Evolutionary conservation across 2,113 vertebrate species (phyloP).

Genomic region (Phrynocephalus versicolor): DNA sequence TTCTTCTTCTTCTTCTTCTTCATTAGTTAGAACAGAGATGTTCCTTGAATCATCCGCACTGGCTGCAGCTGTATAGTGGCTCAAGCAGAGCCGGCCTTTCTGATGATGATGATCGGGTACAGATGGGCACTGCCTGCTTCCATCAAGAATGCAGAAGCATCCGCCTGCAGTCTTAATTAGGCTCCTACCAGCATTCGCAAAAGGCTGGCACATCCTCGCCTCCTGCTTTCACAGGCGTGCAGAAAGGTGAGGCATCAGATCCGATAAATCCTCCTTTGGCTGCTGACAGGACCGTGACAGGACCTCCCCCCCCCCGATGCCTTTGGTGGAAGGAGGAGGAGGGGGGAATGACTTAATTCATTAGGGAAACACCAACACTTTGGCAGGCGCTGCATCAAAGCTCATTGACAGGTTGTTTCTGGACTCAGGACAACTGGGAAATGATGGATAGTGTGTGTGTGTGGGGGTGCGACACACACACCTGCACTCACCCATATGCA

Average conservation of each 20-base stretch:
- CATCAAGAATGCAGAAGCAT: not conserved
- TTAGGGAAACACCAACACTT: not conserved
- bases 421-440: not conserved
- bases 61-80: not conserved
- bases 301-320: not conserved
- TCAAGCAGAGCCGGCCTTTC: not conserved
- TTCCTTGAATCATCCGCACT: not conserved
- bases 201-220: not conserved
- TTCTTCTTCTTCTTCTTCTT: too few relatives aligned
- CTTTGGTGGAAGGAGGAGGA: not conserved
- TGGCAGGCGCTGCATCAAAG: not conserved
- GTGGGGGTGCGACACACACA: too few relatives aligned
- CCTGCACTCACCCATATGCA: too few relatives aligned
- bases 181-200: not conserved
- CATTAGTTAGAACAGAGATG: too few relatives aligned
- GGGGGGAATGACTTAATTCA: not conserved
- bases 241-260: constrained; percentile 10
- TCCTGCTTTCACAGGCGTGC: not conserved
- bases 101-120: not conserved
- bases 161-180: not conserved
- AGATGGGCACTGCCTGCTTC: constrained; percentile 1
- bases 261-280: constrained; percentile 20
- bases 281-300: constrained; percentile 18
- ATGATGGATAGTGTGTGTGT: not conserved
- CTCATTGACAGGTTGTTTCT: not conserved